Conservation (phyloP, 2,888 invertebrate genomes). For the Mythimna impura region DNA sequence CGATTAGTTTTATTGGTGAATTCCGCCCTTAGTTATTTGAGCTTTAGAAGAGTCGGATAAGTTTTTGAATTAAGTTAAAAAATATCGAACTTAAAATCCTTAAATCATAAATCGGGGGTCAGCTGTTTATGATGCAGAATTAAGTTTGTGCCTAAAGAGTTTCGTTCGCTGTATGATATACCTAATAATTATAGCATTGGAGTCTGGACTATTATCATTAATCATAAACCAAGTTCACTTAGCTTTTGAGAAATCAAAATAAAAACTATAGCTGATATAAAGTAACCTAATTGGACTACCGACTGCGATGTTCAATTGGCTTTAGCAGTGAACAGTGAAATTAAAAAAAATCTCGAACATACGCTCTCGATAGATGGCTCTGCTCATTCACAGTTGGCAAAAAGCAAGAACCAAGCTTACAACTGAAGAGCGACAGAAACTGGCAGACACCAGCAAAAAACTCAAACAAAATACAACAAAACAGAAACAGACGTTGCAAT, state of each 20-base stretch:
- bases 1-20: too few species aligned
- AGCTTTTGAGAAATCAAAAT: too few species aligned
- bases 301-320: not conserved
- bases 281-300: too few species aligned
- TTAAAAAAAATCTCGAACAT: not conserved
- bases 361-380: not conserved
- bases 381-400: not conserved
- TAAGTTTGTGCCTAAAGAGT: not conserved
- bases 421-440: constrained; percentile 2
- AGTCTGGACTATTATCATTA: too few species aligned
- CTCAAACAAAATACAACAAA: constrained; percentile 24
- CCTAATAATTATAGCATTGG: too few species aligned
- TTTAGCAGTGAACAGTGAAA: not conserved
- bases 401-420: constrained; percentile 10
- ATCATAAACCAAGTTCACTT: too few species aligned
- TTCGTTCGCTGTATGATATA: too few species aligned
- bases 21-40: too few species aligned
- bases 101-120: too few species aligned
- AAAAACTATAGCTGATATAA: too few species aligned
- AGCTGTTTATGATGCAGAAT: not conserved
- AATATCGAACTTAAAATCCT: too few species aligned
- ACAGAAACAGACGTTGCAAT: constrained; percentile 52
- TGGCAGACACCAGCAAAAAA: not conserved
- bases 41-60: not conserved
- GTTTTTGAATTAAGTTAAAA: too few species aligned